A percentile compares a stretch with the other conserved stretches of the same genome.
These are phyloP conservation scores for Drosophila monieri DNA, from an alignment of 2,888 invertebrate species.

Conservation along the genomic window DNA sequence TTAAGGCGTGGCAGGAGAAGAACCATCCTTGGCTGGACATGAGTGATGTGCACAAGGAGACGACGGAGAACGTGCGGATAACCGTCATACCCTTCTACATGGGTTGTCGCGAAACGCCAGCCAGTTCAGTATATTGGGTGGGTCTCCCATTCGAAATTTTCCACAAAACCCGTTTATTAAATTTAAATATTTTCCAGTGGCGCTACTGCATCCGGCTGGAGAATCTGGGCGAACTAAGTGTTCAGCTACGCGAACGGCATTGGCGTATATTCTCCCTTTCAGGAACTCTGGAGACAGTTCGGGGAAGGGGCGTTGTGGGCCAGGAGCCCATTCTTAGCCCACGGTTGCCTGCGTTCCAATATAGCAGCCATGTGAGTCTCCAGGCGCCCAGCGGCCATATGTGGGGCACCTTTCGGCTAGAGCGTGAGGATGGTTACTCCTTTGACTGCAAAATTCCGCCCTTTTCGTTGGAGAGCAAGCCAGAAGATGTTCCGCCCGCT, in stretches of 20 bases:
- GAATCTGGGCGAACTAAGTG: conserved; percentile 94
- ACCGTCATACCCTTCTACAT: conserved; percentile 99
- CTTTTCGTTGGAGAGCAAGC: conserved; percentile 97
- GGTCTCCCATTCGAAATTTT: not conserved
- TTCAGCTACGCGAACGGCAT: conserved; percentile 97
- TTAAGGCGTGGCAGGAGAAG: conserved; percentile 98
- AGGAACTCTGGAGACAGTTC: conserved; percentile 96
- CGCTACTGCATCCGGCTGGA: conserved; percentile 98
- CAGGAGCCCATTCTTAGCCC: conserved; percentile 97
- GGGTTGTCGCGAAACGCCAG: conserved; percentile 96
- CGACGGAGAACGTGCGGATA: conserved; percentile 93
- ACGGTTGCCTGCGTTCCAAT: conserved; percentile 97
- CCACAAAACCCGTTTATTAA: not conserved
- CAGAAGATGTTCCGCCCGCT: conserved; percentile 86
- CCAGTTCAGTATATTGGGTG: conserved; percentile 94
- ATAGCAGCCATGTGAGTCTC: conserved; percentile 97
- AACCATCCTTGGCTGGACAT: conserved; percentile 98
- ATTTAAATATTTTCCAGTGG: conserved; percentile 88
- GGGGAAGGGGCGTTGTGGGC: conserved; percentile 97
- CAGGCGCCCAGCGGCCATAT: conserved; percentile 97
- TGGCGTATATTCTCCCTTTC: conserved; percentile 98
- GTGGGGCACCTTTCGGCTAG: conserved; percentile 97
- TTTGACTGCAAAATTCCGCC: conserved; percentile 99
- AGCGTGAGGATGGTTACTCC: conserved; percentile 97
- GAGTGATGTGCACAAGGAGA: conserved; percentile 98